These are phyloP conservation scores for Microplitis demolitor DNA, from an alignment of 1,140 invertebrate genomes.

Conservation along the genomic window DNA sequence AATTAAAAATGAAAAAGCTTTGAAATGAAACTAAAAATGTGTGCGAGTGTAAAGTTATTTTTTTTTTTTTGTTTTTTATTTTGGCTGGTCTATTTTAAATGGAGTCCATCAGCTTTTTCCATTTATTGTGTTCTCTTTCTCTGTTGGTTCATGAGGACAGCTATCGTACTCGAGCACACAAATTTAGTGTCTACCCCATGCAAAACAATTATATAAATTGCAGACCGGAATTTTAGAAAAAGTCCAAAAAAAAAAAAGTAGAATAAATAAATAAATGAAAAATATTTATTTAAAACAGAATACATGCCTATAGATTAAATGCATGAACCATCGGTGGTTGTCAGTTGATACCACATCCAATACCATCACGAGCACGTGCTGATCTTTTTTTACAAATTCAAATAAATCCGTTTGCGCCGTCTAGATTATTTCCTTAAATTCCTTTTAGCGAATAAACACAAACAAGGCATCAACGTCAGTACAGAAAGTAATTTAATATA, in stretches of 20 bases:
- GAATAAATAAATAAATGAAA: slow-evolving; percentile 58
- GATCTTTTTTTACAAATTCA: too few species aligned
- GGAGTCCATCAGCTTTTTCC: slow-evolving; percentile 4
- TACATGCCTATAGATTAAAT: slow-evolving; percentile 8
- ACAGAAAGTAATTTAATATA: too few species aligned
- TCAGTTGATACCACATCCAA: neutral
- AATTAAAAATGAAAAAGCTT: neutral
- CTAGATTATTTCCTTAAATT: too few species aligned
- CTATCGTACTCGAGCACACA: slow-evolving; percentile 30
- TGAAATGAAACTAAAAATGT: neutral
- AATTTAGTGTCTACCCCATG: slow-evolving; percentile 55
- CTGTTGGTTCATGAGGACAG: neutral
- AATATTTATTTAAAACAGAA: slow-evolving; percentile 45
- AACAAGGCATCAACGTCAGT: too few species aligned
- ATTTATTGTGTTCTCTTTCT: neutral
- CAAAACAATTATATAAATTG: slow-evolving; percentile 63
- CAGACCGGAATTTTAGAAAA: slow-evolving; percentile 53
- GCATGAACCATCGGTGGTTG: neutral
- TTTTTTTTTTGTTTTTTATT: neutral
- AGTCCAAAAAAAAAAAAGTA: slow-evolving; percentile 42
- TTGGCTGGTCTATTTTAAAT: slow-evolving; percentile 15
- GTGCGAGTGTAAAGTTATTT: neutral
- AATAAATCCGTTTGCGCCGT: too few species aligned
- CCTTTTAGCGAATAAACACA: too few species aligned
- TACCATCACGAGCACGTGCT: too few species aligned